These are phyloP conservation scores for Regulus satrapa DNA, from an alignment of 2,113 vertebrate species.

Conservation along the genomic window DNA sequence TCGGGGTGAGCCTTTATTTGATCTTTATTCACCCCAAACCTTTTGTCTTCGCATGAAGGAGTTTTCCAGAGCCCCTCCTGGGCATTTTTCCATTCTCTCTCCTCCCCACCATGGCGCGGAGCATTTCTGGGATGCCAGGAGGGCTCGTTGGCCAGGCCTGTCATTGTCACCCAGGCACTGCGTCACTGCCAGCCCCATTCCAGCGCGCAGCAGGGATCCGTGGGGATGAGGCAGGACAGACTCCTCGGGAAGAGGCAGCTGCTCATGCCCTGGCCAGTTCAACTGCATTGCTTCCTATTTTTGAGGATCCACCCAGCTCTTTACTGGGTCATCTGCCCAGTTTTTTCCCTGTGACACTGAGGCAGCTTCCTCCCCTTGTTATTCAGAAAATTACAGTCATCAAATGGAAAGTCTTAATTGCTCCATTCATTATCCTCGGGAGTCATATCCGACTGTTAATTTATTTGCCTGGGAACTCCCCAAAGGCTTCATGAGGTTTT, in stretches of 20 bases:
- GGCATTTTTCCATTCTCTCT: background rate
- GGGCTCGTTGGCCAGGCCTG: background rate
- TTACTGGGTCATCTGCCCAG: conserved; percentile 12
- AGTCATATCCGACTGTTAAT: conserved; percentile 2
- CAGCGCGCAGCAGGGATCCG: background rate
- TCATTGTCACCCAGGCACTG: background rate
- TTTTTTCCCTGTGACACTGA: background rate
- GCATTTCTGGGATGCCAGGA: background rate
- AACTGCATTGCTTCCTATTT: conserved; percentile 48
- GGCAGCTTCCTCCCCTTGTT: background rate
- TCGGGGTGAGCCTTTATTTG: no score
- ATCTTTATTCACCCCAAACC: background rate
- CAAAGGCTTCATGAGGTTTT: background rate
- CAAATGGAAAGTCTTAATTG: conserved; percentile 57
- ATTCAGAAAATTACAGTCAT: conserved; percentile 13
- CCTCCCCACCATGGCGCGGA: background rate
- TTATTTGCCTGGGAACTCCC: conserved; percentile 22
- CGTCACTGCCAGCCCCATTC: background rate
- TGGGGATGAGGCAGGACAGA: background rate
- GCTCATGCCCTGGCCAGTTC: background rate
- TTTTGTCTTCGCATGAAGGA: fast-evolving
- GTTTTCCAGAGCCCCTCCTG: background rate
- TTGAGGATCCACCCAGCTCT: conserved; percentile 15
- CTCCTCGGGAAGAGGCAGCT: background rate
- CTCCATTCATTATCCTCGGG: conserved; percentile 6